Base-by-base conservation (phyloP, 2,797 vertebrate genomes). In the Pitangus sulphuratus region DNA sequence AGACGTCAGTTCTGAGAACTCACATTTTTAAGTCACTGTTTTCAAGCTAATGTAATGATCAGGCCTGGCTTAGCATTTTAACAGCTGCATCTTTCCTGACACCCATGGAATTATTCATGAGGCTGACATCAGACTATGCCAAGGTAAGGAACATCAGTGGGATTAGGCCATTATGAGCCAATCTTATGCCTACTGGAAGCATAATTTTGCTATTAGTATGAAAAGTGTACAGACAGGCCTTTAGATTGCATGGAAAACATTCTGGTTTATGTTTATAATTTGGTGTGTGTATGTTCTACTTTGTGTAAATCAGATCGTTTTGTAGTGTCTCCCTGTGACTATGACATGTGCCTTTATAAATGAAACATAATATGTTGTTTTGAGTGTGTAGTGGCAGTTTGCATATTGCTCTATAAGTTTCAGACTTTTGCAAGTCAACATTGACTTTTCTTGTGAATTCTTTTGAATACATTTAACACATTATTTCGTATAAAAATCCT, bases 341-440 rank as follows among this genome's bases (percentile, higher is more conserved):
- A 60, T 31, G 68, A 91, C 89, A 91, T 90, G 81, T 56, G 80
- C 74, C 79, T 93, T 86, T 74, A 84, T 60, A 87, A 93, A 95
- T 88, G 85, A 90, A 95, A 93, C 54, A 79, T 94, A 95, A 74
- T 93, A 58, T 72, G 54, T 71, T 92, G 65, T 92, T 95, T 92
- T 39, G 44, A 72, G 78, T 2, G 2, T 20, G 1, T 50, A 81
- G 86, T 70, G 44, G 17, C 37, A 88, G 40, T 75, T 76, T 88
- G 76, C 66, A 79, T 76, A 72, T 70, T 90, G 79, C 65, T 88
- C 80, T 76, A 6, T 86, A 69, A 82, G 26, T 69, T 8, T 47
- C 22, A 81, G 83, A 39, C 66, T 81, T 81, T 70, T 88, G 40
- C 37, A 47, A 91, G 83, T 90, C 66, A 78, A 60, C 56, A 33